These are phyloP conservation scores for Xestia sexstrigata DNA, from an alignment of 2,888 invertebrate genomes.

Conservation along the genomic window DNA sequence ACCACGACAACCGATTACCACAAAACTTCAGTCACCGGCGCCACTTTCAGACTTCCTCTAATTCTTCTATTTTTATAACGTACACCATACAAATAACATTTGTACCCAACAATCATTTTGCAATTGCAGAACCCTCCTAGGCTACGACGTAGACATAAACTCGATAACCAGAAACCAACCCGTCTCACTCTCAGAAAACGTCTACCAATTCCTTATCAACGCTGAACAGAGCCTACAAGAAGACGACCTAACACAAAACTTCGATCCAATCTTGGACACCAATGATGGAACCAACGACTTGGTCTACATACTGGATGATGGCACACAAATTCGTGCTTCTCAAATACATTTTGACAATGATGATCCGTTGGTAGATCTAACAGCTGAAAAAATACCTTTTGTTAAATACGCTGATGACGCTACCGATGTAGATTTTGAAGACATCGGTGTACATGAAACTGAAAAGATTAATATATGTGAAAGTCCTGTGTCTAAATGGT, in stretches of 20 bases:
- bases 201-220: constrained; percentile 84
- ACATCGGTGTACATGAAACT: constrained; percentile 68
- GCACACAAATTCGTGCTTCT: constrained; percentile 86
- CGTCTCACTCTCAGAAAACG: constrained; percentile 83
- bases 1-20: too few relatives aligned
- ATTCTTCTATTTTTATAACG: too few relatives aligned
- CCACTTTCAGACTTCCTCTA: too few relatives aligned
- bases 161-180: constrained; percentile 84
- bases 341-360: constrained; percentile 89
- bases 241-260: constrained; percentile 64
- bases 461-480: constrained; percentile 81
- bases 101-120: background rate
- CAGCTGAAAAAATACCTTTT: constrained; percentile 84
- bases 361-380: constrained; percentile 82
- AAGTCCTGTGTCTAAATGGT: constrained; percentile 80
- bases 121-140: constrained; percentile 79
- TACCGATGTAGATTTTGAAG: constrained; percentile 70
- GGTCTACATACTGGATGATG: constrained; percentile 85
- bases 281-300: constrained; percentile 73
- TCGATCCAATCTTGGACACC: constrained; percentile 73
- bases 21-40: too few relatives aligned
- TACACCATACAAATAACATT: too few relatives aligned
- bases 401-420: constrained; percentile 78
- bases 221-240: constrained; percentile 75
- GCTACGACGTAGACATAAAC: constrained; percentile 85